These are phyloP conservation scores for Alentia gelatinosa DNA, from an alignment of 2,888 invertebrate genomes.

Conservation along the genomic window DNA sequence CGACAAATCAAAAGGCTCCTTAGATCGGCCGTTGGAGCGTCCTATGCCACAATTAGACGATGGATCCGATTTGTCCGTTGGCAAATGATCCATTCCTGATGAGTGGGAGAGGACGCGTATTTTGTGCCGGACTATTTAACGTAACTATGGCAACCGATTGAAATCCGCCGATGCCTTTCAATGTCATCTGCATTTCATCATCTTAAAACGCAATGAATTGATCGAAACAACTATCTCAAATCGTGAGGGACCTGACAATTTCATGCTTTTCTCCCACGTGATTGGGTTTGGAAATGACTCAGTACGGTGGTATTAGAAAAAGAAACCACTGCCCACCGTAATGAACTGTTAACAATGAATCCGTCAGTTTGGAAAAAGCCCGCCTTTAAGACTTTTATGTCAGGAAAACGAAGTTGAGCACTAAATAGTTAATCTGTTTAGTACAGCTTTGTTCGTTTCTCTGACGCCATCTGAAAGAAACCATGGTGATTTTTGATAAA, in stretches of 20 bases:
- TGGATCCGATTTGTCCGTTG: background rate
- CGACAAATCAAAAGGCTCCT: constrained; percentile 36
- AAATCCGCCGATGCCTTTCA: constrained; percentile 5
- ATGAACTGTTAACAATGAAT: constrained; percentile 4
- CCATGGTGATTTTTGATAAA: background rate
- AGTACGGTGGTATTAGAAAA: background rate
- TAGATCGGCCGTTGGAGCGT: constrained; percentile 1
- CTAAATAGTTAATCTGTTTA: constrained; percentile 16
- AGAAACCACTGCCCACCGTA: background rate
- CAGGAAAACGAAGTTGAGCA: background rate
- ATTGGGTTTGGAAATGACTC: background rate
- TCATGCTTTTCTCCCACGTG: background rate
- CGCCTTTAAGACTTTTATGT: background rate
- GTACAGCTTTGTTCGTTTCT: background rate
- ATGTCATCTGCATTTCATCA: constrained; percentile 16
- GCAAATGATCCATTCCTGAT: constrained; percentile 37
- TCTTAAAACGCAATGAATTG: constrained; percentile 11
- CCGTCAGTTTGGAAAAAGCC: constrained; percentile 8
- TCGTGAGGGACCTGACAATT: constrained; percentile 10
- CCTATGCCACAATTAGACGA: constrained; percentile 6
- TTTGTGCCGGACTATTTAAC: background rate
- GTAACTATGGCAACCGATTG: constrained; percentile 24
- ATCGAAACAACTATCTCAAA: background rate
- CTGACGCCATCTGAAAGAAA: background rate
- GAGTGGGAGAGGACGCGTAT: background rate